Base-by-base conservation (phyloP, 2,113 vertebrate species). In the Cricetomys ansorgei region DNA sequence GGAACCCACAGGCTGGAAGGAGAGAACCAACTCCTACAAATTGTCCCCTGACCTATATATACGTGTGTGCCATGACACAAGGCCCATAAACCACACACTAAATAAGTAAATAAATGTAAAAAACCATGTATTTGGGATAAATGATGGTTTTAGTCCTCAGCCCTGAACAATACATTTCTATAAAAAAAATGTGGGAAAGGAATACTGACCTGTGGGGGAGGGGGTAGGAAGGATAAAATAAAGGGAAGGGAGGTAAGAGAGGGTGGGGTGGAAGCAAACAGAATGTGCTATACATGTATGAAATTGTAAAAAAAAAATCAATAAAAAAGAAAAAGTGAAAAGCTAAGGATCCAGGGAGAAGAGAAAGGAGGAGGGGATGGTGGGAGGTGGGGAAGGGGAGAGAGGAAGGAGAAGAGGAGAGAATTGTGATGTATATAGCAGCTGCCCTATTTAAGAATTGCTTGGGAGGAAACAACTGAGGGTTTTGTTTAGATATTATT, bases 401-500 rank as follows among this genome's bases (percentile, higher is more conserved):
- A 43, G 23, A 12, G 27, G 0, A 31, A 16, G 2, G 7, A 5
- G n/a, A 12, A 45, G 48, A 72, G 55, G 50, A 6, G 59, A 50
- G 55, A 62, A 73, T 43, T 12, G 37, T 11, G 21, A 69, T 25
- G 37, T 25, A 29, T 80, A n/a, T 37, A 11, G 40, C n/a, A 25
- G 48, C 70, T 3, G 10, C 43, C 16, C 13, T 11, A 31, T 65
- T 65, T 4, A 69, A 53, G 88, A 93, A 50, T 17, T 59, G 50
- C 57, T 8, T 40, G n/a, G 86, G 43, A 83, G 48, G 48, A 7
- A 50, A 48, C 72, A 90, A 53, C 65, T 69, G 76, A 69, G 45
- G 21, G n/a, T 73, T 93, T 62, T 70, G 55, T 75, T 67, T 89
- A 89, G 59, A 91, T 65, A 21, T 57, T 91, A 59, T 96, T 96